Base-by-base conservation (phyloP, 2,888 invertebrate species). In the Salticus scenicus region DNA sequence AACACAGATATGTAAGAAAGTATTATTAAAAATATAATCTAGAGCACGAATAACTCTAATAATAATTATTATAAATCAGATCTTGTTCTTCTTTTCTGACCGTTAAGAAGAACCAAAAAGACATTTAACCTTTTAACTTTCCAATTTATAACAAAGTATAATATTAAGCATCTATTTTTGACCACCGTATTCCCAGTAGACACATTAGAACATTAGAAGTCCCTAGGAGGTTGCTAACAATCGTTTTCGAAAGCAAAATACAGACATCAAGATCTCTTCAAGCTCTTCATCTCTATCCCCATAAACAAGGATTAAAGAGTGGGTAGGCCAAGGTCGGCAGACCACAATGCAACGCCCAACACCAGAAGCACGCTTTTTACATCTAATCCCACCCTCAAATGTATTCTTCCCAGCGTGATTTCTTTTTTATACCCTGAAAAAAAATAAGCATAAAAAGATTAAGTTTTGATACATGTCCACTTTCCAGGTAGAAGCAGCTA, bases 281-380 rank as follows among this genome's bases (percentile, higher is more conserved):
- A 27, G 70, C 51, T 51, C 47, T 30, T 66, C 76, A 14, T 37
- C 64, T 66, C 67, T 42, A 47, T 73, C 80, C 51, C 51, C 73
- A 67, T 80, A 74, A 73, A 80, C 80, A 80, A 66, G 80, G 80
- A 80, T 80, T 80, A 82, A 67, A 41, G 28, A 27, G 17, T 42
- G n/a, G 70, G 20, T 37, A 76, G 72, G 72, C 76, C 76, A 76
- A 83, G 76, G 76, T 72, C 82, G 66, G 31, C 33, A 30, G 24
- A 27, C 31, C 27, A 31, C 42, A 63, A 41, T 28, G 37, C 42
- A 70, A 70, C 70, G 70, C 83, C 67, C 77, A 84, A 84, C 69
- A 84, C 83, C 83, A 73, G 83, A 73, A 84, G 83, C 83, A 41
- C 63, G 30, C 51, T 31, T 24, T 27, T 2, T 33, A 27, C 67